Conservation (phyloP, 2,113 vertebrate genomes). For the Brachypteracias leptosomus region DNA sequence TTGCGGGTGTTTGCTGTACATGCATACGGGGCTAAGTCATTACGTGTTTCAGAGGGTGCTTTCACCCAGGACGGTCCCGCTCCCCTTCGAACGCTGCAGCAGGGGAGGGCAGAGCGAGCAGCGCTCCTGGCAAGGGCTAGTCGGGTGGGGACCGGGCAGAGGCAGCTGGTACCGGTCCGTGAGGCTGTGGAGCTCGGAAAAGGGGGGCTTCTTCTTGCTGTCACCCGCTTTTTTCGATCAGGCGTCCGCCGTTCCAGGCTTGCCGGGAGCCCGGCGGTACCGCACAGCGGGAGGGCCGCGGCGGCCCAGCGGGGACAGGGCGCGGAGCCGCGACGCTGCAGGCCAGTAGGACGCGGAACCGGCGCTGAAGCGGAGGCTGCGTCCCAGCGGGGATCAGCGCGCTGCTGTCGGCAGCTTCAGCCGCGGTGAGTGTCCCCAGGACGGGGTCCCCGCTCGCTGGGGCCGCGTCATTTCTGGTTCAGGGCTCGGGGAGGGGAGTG, state of each 20-base stretch:
- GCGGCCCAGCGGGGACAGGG: background rate
- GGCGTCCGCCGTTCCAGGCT: background rate
- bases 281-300: background rate
- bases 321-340: background rate
- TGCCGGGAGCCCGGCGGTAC: background rate
- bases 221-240: background rate
- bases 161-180: fast-evolving
- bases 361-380: background rate
- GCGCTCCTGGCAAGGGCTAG: too few relatives aligned
- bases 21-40: fast-evolving
- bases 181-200: background rate
- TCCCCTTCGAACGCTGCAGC: background rate
- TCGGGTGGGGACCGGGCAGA: fast-evolving
- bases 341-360: background rate
- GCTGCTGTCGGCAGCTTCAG: background rate
- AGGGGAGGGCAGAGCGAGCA: background rate
- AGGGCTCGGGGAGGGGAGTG: background rate
- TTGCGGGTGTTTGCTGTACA: too few relatives aligned
- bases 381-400: background rate
- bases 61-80: background rate
- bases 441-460: background rate
- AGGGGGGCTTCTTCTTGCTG: background rate
- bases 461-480: background rate
- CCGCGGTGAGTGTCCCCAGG: background rate
- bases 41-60: background rate